A percentile compares a stretch with the other conserved stretches of the same genome.
Evolutionary conservation across 2,888 invertebrate genomes (phyloP).

Genomic region (Acronicta alni): DNA sequence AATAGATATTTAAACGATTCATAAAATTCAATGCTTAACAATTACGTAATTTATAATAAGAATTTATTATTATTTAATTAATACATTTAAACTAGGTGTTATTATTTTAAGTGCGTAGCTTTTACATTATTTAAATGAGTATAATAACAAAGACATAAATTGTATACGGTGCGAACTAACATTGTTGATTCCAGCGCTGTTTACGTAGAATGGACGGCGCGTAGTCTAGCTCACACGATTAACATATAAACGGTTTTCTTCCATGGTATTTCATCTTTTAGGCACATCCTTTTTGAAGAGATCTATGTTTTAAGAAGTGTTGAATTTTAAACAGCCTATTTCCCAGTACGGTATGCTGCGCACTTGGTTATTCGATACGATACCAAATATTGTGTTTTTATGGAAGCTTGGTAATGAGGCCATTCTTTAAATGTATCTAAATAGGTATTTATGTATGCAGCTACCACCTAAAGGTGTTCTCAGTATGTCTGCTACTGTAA

Average conservation of each 20-base stretch:
- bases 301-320: conserved; percentile 51
- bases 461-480: no score
- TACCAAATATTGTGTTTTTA: conserved; percentile 12
- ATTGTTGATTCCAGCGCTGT: conserved; percentile 31
- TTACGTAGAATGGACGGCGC: conserved; percentile 14
- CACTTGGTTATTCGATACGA: conserved; percentile 14
- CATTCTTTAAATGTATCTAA: conserved; percentile 14
- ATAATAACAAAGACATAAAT: conserved; percentile 13
- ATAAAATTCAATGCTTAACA: neutral
- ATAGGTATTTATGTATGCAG: no score
- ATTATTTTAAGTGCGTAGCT: conserved; percentile 27
- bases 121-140: conserved; percentile 25
- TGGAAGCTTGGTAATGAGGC: conserved; percentile 38
- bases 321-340: conserved; percentile 61
- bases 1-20: neutral
- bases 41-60: neutral
- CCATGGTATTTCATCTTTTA: conserved; percentile 60
- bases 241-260: conserved; percentile 61
- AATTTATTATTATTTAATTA: conserved; percentile 2
- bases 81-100: conserved; percentile 26
- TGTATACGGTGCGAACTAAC: conserved; percentile 2
- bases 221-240: conserved; percentile 60
- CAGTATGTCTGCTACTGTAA: no score
- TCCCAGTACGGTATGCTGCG: conserved; percentile 18
- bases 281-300: conserved; percentile 58